A percentile compares a stretch with the other conserved stretches of the same genome.
Conservation (phyloP, 2,888 invertebrate species). For the Eudiplozoon nipponicum region DNA sequence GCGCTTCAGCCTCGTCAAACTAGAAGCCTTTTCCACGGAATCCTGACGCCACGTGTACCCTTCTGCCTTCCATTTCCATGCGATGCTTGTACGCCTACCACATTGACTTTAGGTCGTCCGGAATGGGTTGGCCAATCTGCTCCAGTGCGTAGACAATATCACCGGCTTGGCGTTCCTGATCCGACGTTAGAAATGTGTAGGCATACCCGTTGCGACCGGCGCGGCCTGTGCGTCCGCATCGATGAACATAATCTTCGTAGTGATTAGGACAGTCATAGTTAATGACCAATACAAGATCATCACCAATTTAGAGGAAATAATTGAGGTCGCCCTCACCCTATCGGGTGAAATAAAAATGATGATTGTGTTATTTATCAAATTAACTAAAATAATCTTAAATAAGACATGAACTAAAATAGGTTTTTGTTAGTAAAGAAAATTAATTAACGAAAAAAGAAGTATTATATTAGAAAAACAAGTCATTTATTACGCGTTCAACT, state of each 20-base stretch:
- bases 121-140: slow-evolving; percentile 42
- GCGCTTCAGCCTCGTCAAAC: slow-evolving; percentile 86
- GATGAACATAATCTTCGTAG: slow-evolving; percentile 94
- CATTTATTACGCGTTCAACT: too few relatives aligned
- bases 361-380: too few relatives aligned
- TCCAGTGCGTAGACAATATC: slow-evolving; percentile 70
- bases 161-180: slow-evolving; percentile 64
- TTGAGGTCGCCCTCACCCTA: too few relatives aligned
- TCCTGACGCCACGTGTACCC: slow-evolving; percentile 38
- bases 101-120: slow-evolving; percentile 42
- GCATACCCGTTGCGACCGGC: slow-evolving; percentile 76
- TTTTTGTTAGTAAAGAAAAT: too few relatives aligned
- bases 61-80: slow-evolving; percentile 37
- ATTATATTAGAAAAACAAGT: too few relatives aligned
- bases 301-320: too few relatives aligned
- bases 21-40: slow-evolving; percentile 49
- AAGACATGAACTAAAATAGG: too few relatives aligned
- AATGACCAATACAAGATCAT: slow-evolving; percentile 67
- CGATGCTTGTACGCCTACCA: slow-evolving; percentile 42
- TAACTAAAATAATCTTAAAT: too few relatives aligned
- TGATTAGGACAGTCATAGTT: slow-evolving; percentile 98
- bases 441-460: too few relatives aligned
- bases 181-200: slow-evolving; percentile 73
- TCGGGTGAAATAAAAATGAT: too few relatives aligned
- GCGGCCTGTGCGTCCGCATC: slow-evolving; percentile 42